Evolutionary conservation across 1,140 invertebrate species (phyloP).

Genomic region (Heliconius hewitsoni): DNA sequence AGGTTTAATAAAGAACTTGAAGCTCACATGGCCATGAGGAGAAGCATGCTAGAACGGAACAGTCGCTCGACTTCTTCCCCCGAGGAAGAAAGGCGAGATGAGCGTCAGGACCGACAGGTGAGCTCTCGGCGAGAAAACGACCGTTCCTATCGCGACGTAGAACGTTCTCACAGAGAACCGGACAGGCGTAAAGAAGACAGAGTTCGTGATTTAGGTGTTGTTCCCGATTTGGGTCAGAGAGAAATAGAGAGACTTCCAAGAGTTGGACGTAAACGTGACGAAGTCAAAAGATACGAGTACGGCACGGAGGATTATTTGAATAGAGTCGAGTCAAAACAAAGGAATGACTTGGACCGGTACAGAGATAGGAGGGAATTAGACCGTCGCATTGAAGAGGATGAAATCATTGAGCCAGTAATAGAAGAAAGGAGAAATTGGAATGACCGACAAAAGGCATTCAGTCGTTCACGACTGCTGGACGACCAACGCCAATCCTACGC

Average conservation of each 20-base stretch:
- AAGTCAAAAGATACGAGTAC: conserved; percentile 67
- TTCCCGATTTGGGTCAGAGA: conserved; percentile 54
- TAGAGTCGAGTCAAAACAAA: conserved; percentile 68
- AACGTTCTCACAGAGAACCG: conserved; percentile 69
- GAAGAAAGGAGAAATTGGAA: conserved; percentile 72
- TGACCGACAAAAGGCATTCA: conserved; percentile 72
- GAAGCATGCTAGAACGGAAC: conserved; percentile 77
- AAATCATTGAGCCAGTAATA: conserved; percentile 75
- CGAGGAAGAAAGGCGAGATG: conserved; percentile 74
- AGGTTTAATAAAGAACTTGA: conserved; percentile 82
- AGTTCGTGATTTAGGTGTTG: conserved; percentile 52
- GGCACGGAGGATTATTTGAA: conserved; percentile 70
- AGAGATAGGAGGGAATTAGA: conserved; percentile 68
- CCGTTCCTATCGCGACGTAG: conserved; percentile 67
- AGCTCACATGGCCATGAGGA: conserved; percentile 75
- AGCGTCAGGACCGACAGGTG: conserved; percentile 69
- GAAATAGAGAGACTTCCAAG: conserved; percentile 74
- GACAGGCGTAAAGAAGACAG: conserved; percentile 70
- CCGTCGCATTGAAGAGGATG: conserved; percentile 74
- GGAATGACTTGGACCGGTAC: conserved; percentile 67
- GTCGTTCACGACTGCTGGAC: conserved; percentile 72
- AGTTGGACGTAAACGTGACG: conserved; percentile 69
- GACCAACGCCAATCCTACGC: conserved; percentile 69
- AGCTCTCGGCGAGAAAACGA: conserved; percentile 70
- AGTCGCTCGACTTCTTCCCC: conserved; percentile 79